These are phyloP conservation scores for Eutrigla gurnardus DNA, from an alignment of 2,797 vertebrate genomes.

Conservation along the genomic window DNA sequence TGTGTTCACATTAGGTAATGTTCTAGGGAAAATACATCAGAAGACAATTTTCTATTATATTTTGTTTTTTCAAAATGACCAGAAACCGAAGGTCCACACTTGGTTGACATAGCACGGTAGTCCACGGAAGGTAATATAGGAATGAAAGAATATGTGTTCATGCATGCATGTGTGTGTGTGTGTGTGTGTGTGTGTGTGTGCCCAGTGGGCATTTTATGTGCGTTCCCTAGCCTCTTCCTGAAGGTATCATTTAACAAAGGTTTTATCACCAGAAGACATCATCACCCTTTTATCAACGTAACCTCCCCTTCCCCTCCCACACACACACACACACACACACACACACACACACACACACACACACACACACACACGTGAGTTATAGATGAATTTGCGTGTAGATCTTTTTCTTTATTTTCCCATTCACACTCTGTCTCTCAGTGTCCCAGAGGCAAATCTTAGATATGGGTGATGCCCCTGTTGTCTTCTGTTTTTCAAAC, in stretches of 20 bases:
- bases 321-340: slow-evolving; percentile 1
- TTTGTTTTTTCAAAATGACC: not conserved
- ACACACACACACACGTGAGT: not conserved
- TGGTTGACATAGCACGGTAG: not conserved
- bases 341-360: not conserved
- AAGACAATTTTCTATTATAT: not conserved
- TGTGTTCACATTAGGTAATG: not conserved
- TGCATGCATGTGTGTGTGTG: not conserved
- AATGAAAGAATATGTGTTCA: not conserved
- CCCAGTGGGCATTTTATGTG: not conserved
- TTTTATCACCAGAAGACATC: slow-evolving; percentile 27
- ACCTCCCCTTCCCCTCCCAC: no score
- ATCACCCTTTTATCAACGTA: slow-evolving; percentile 2
- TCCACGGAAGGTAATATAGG: not conserved
- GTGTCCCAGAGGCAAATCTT: not conserved
- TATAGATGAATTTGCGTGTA: not conserved
- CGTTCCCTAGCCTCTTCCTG: slow-evolving; percentile 10
- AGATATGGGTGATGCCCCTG: slow-evolving; percentile 8
- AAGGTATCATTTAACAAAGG: slow-evolving; percentile 25
- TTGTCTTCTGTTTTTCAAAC: slow-evolving; percentile 16
- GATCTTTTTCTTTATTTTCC: not conserved
- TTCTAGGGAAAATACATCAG: not conserved
- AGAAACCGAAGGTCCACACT: not conserved
- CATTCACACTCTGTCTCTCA: not conserved
- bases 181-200: not conserved